phyloP scores from a whole-genome alignment of 2,888 invertebrate species.

The Cosmia trapezina region DNA sequence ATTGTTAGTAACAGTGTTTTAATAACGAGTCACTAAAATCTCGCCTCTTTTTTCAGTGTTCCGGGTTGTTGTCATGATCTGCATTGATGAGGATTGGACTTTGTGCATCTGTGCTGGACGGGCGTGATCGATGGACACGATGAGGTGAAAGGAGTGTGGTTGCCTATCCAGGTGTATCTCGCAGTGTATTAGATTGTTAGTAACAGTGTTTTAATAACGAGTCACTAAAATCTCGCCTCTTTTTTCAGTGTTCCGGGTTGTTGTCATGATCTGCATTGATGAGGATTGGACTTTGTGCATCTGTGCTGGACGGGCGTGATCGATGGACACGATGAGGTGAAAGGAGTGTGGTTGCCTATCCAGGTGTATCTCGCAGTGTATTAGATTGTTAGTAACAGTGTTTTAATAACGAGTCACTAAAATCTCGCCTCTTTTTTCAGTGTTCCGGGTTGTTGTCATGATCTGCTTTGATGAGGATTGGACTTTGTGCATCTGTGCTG shows the following conservation, averaged over 20 bases:
- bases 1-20: conserved; percentile 27
- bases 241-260: not conserved
- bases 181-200: conserved; percentile 38
- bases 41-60: not conserved
- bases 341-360: too few relatives aligned
- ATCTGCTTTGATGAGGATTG: not conserved
- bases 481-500: too few relatives aligned
- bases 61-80: not conserved
- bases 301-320: too few relatives aligned
- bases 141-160: too few relatives aligned
- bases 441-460: not conserved
- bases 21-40: not conserved
- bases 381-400: conserved; percentile 34
- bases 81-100: not conserved
- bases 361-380: conserved; percentile 31
- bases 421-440: not conserved
- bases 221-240: not conserved
- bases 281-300: not conserved
- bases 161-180: too few relatives aligned
- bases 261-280: not conserved
- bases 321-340: too few relatives aligned
- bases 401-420: conserved; percentile 7
- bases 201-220: conserved; percentile 10
- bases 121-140: too few relatives aligned
- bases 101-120: too few relatives aligned